phyloP scores from a whole-genome alignment of 2,888 invertebrate genomes.

The Lasioglossum malachurum region DNA sequence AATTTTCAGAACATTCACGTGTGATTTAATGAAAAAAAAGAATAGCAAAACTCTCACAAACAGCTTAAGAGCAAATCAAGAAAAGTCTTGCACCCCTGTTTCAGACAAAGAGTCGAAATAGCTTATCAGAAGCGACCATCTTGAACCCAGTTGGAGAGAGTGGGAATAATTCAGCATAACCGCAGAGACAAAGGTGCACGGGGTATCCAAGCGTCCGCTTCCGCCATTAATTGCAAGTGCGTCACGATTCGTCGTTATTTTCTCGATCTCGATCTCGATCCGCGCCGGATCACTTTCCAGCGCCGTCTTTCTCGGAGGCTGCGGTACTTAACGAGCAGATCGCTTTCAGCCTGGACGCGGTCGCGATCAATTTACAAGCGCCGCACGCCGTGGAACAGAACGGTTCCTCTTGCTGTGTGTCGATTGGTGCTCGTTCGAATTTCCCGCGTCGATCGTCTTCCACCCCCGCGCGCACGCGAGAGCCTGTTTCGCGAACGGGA shows the following conservation, averaged over 20 bases:
- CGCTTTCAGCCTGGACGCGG: slow-evolving; percentile 64
- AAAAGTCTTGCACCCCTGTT: not conserved
- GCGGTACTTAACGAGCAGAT: slow-evolving; percentile 72
- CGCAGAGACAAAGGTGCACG: slow-evolving; percentile 24
- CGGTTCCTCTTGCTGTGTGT: slow-evolving; percentile 12
- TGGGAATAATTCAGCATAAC: slow-evolving; percentile 21
- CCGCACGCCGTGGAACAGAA: slow-evolving; percentile 44
- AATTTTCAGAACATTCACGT: not conserved
- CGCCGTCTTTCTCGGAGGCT: slow-evolving; percentile 56
- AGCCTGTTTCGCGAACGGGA: slow-evolving; percentile 53
- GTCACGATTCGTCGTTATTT: slow-evolving; percentile 60
- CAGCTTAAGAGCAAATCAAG: not conserved
- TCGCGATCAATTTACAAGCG: slow-evolving; percentile 68
- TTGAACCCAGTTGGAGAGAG: not conserved
- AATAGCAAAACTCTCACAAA: not conserved
- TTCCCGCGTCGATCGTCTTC: slow-evolving; percentile 25
- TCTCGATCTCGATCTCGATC: slow-evolving; percentile 62
- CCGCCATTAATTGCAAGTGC: slow-evolving; percentile 64
- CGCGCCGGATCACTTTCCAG: slow-evolving; percentile 60
- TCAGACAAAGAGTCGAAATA: not conserved
- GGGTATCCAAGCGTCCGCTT: slow-evolving; percentile 26
- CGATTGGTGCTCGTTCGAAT: slow-evolving; percentile 18
- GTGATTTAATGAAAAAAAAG: too few species aligned
- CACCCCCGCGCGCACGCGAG: slow-evolving; percentile 49
- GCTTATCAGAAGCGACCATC: not conserved